phyloP scores from a whole-genome alignment of 2,797 vertebrate genomes.

The Columba guinea region DNA sequence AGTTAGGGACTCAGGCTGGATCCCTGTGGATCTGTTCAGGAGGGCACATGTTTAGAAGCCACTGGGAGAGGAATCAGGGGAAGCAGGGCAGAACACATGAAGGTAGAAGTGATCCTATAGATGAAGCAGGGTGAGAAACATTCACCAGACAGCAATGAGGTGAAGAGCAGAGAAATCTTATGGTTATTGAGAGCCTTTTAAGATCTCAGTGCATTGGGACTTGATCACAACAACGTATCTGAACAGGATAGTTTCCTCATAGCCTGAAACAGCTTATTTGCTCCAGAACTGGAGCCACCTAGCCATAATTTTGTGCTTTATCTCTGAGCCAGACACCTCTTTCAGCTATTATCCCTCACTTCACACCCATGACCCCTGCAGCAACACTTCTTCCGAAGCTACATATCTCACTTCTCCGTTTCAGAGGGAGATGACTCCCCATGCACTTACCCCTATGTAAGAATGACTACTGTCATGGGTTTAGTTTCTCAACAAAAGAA shows the following conservation, averaged over 20 bases:
- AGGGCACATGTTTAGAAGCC: background rate
- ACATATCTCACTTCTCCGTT: background rate
- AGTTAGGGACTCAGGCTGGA: background rate
- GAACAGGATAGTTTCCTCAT: background rate
- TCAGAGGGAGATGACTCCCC: background rate
- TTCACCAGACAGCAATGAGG: background rate
- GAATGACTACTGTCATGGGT: background rate
- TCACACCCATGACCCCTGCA: background rate
- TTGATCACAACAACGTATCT: background rate
- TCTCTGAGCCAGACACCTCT: background rate
- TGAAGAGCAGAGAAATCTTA: background rate
- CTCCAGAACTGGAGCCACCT: background rate
- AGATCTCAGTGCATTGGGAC: background rate
- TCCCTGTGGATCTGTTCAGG: background rate
- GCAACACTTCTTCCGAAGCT: background rate
- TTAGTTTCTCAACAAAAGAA: background rate
- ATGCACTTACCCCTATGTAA: fast-evolving
- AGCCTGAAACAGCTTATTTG: background rate
- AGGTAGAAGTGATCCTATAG: background rate
- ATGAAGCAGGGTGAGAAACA: background rate
- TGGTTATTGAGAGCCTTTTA: background rate
- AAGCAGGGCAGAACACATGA: background rate
- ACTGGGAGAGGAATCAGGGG: background rate
- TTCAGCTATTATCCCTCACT: background rate
- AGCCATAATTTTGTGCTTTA: background rate